A percentile compares a stretch with the other conserved stretches of the same genome.
These are phyloP conservation scores for Arrhamphus sclerolepis DNA, from an alignment of 2,797 vertebrate species.

Conservation along the genomic window DNA sequence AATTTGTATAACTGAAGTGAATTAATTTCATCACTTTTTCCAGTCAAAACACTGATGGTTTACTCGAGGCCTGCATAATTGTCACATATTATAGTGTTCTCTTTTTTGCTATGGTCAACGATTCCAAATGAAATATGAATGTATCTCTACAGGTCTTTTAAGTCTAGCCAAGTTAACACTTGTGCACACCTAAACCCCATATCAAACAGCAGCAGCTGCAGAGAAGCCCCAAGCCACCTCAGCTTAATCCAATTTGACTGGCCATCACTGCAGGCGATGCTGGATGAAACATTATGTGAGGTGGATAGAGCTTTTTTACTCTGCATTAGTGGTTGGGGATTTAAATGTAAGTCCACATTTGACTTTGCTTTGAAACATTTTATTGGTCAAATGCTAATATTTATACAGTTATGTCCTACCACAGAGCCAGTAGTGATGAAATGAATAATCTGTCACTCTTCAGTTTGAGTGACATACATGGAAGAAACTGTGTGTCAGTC, in stretches of 20 bases:
- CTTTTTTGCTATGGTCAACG: constrained; percentile 60
- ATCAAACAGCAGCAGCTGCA: constrained; percentile 84
- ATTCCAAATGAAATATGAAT: constrained; percentile 74
- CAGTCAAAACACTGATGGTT: constrained; percentile 19
- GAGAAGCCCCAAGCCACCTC: constrained; percentile 80
- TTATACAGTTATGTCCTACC: constrained; percentile 31
- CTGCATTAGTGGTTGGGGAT: constrained; percentile 71
- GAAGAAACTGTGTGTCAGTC: constrained; percentile 3
- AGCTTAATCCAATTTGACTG: constrained; percentile 86
- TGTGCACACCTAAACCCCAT: constrained; percentile 84
- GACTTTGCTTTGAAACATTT: constrained; percentile 60
- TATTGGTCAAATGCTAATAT: constrained; percentile 62
- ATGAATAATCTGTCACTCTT: constrained; percentile 39
- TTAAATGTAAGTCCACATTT: constrained; percentile 74
- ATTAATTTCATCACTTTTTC: constrained; percentile 19
- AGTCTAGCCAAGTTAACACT: constrained; percentile 80
- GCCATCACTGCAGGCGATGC: constrained; percentile 83
- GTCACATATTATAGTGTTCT: constrained; percentile 37
- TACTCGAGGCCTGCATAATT: constrained; percentile 27
- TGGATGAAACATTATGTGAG: constrained; percentile 79
- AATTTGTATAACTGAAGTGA: constrained; percentile 12
- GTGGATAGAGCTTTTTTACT: constrained; percentile 78
- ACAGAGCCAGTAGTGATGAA: constrained; percentile 32
- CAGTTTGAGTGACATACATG: constrained; percentile 10
- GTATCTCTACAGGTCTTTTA: constrained; percentile 73